These are phyloP conservation scores for Mus spretus DNA, from an alignment of 2,797 vertebrate genomes.

Conservation along the genomic window DNA sequence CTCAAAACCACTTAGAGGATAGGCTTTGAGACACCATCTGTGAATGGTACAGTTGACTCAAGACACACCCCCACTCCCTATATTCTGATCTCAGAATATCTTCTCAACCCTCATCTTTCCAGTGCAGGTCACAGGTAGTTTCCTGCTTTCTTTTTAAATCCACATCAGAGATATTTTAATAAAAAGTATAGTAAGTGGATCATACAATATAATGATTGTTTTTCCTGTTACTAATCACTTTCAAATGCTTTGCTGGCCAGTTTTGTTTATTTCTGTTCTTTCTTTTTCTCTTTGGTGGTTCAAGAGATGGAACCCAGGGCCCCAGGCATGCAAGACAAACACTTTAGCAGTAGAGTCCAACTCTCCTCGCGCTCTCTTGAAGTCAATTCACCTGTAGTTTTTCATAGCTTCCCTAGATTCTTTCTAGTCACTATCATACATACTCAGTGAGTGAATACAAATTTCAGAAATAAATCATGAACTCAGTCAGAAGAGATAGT, in stretches of 20 bases:
- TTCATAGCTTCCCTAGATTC: background rate
- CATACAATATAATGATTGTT: conserved; percentile 15
- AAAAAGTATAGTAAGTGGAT: background rate
- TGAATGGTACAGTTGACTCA: rapidly evolving
- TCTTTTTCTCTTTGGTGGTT: background rate
- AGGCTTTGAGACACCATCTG: background rate
- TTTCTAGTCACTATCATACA: conserved; percentile 52
- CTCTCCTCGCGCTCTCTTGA: background rate
- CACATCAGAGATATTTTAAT: background rate
- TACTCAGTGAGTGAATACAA: conserved; percentile 69
- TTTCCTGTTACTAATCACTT: background rate
- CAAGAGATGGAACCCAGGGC: background rate
- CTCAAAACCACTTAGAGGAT: background rate
- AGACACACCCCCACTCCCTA: no score
- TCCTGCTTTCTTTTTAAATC: background rate
- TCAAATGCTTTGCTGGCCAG: background rate
- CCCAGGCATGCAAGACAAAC: background rate
- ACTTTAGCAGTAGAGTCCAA: no score
- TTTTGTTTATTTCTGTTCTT: background rate
- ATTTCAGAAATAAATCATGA: conserved; percentile 75
- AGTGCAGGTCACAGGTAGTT: background rate
- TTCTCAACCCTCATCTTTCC: background rate
- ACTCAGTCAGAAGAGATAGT: conserved; percentile 52
- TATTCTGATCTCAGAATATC: background rate
- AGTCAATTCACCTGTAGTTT: background rate